phyloP scores from a whole-genome alignment of 2,888 invertebrate species.

The Scaptomyza cyrtandrae region DNA sequence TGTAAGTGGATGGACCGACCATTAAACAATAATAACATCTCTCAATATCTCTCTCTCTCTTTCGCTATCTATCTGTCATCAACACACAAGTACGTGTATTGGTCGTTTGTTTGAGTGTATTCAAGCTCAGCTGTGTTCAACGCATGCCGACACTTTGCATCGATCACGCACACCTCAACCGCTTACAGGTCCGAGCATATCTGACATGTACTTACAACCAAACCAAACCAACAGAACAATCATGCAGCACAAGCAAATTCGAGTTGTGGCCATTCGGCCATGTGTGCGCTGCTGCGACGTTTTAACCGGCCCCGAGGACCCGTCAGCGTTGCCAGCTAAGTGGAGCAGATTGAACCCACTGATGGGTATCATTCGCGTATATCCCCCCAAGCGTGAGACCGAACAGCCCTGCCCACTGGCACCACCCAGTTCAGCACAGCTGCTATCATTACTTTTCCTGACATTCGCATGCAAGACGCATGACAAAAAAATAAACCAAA shows the following conservation, averaged over 20 bases:
- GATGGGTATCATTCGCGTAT: constrained; percentile 19
- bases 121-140: constrained; percentile 37
- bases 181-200: constrained; percentile 14
- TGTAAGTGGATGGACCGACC: constrained; percentile 24
- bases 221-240: not conserved
- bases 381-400: not conserved
- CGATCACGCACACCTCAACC: constrained; percentile 40
- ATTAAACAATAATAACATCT: constrained; percentile 22
- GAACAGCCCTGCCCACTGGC: not conserved
- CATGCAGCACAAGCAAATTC: constrained; percentile 5
- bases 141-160: constrained; percentile 56
- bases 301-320: constrained; percentile 32
- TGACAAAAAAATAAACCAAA: constrained; percentile 1
- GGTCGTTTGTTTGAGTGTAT: constrained; percentile 20
- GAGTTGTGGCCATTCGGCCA: constrained; percentile 12
- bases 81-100: not conserved
- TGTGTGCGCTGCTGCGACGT: constrained; percentile 12
- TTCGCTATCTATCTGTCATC: constrained; percentile 14
- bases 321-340: constrained; percentile 25
- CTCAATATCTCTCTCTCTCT: constrained; percentile 7
- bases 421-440: constrained; percentile 12
- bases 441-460: constrained; percentile 9
- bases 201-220: not conserved
- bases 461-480: constrained; percentile 21
- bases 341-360: constrained; percentile 32